Conservation (phyloP, 2,888 invertebrate genomes). For the Tineola bisselliella region DNA sequence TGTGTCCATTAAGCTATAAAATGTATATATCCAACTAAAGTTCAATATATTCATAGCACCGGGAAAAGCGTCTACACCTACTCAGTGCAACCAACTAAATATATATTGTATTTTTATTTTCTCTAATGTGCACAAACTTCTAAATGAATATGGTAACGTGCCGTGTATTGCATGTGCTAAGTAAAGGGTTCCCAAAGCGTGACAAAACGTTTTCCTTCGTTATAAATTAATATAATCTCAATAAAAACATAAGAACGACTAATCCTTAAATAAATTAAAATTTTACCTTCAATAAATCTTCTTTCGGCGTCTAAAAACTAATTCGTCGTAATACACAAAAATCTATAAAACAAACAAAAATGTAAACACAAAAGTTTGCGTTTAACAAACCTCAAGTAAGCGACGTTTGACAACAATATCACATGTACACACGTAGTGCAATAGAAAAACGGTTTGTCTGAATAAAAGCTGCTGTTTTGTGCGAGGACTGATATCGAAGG, state of each 20-base stretch:
- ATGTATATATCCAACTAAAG: neutral
- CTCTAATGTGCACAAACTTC: conserved; percentile 35
- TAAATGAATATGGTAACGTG: neutral
- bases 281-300: neutral
- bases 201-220: conserved; percentile 33
- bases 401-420: neutral
- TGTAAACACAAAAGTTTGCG: neutral
- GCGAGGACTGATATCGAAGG: neutral
- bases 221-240: neutral
- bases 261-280: neutral
- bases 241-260: too few relatives aligned
- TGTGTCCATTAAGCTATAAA: too few relatives aligned
- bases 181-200: conserved; percentile 49
- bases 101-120: conserved; percentile 22
- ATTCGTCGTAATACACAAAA: neutral
- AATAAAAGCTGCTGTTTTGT: conserved; percentile 8
- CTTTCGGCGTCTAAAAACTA: neutral
- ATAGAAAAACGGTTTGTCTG: conserved; percentile 1
- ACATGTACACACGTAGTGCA: neutral
- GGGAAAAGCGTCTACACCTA: conserved; percentile 20
- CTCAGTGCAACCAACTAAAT: conserved; percentile 37
- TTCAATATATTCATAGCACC: neutral
- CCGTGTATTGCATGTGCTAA: conserved; percentile 26
- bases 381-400: neutral
- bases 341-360: neutral